These are phyloP conservation scores for Drosophila elegans DNA, from an alignment of 1,140 invertebrate species.

Conservation along the genomic window DNA sequence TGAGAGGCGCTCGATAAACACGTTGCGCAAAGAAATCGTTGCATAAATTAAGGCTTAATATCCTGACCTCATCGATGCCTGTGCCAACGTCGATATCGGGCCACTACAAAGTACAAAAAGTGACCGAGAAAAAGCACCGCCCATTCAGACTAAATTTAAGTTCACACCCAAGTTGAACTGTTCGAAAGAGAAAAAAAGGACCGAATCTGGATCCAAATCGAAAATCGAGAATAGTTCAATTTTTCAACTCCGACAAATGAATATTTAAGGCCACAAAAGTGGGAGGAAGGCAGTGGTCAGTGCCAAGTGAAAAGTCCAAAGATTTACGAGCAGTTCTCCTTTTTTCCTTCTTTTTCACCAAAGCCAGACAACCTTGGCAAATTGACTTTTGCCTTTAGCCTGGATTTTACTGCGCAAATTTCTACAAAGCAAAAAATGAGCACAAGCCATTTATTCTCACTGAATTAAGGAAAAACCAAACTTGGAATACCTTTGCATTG, in stretches of 20 bases:
- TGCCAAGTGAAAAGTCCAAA: conserved; percentile 37
- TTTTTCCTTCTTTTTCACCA: conserved; percentile 23
- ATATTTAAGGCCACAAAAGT: conserved; percentile 56
- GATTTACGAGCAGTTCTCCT: conserved; percentile 38
- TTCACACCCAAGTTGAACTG: background rate
- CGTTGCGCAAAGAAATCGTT: conserved; percentile 66
- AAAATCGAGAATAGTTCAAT: conserved; percentile 49
- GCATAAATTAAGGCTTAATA: conserved; percentile 71
- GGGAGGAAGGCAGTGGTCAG: conserved; percentile 21
- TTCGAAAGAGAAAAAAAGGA: background rate
- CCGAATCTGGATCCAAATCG: conserved; percentile 12
- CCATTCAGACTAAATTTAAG: conserved; percentile 12
- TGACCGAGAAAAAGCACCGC: background rate
- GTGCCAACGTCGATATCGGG: conserved; percentile 51
- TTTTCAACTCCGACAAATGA: conserved; percentile 68
- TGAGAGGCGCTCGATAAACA: conserved; percentile 54
- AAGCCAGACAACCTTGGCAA: conserved; percentile 64
- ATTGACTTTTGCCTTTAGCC: conserved; percentile 68
- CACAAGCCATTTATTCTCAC: background rate
- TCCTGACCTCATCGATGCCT: conserved; percentile 58
- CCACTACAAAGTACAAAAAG: background rate
- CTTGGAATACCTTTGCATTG: too few relatives aligned
- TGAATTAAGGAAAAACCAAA: background rate
- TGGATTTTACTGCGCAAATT: conserved; percentile 24
- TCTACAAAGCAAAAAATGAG: background rate